A percentile compares a stretch with the other conserved stretches of the same genome.
Evolutionary conservation across 1,140 invertebrate species (phyloP).

Genomic region (Diploscapter pachys): DNA sequence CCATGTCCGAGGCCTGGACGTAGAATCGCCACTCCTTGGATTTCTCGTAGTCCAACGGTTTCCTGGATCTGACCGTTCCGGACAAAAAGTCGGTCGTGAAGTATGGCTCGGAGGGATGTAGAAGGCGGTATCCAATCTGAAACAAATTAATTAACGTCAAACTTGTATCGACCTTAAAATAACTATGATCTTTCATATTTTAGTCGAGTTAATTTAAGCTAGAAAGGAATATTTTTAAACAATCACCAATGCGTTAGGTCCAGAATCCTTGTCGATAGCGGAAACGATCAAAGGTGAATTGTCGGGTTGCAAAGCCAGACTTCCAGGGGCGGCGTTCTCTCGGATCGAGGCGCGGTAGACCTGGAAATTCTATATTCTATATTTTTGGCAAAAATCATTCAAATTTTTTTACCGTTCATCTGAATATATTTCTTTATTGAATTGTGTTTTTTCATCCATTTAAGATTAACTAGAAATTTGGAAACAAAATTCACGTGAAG

Average conservation of each 20-base stretch:
- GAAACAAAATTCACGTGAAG: too few species aligned
- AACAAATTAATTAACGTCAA: too few species aligned
- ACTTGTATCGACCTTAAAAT: too few species aligned
- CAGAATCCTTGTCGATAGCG: slow-evolving; percentile 87
- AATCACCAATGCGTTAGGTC: slow-evolving; percentile 77
- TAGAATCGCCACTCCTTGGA: slow-evolving; percentile 37
- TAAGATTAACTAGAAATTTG: too few species aligned
- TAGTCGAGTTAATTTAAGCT: too few species aligned
- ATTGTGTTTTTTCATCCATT: too few species aligned
- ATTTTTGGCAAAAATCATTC: too few species aligned
- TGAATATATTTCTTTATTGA: too few species aligned
- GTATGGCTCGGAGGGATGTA: slow-evolving; percentile 59
- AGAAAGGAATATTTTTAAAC: too few species aligned
- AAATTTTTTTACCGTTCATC: too few species aligned
- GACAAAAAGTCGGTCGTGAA: slow-evolving; percentile 40
- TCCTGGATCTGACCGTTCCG: slow-evolving; percentile 35
- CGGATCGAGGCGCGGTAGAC: slow-evolving; percentile 65
- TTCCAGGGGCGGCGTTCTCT: slow-evolving; percentile 33
- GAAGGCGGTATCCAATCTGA: slow-evolving; percentile 78
- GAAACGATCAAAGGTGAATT: slow-evolving; percentile 65
- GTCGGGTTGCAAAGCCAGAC: slow-evolving; percentile 20
- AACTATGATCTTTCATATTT: too few species aligned
- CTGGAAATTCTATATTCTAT: slow-evolving; percentile 59
- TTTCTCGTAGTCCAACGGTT: slow-evolving; percentile 36
- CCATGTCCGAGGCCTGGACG: slow-evolving; percentile 40